Evolutionary conservation across 2,888 invertebrate genomes (phyloP), one percentile per base, ranked within the genome.

Genomic region (Caradrina clavipalpis): DNA sequence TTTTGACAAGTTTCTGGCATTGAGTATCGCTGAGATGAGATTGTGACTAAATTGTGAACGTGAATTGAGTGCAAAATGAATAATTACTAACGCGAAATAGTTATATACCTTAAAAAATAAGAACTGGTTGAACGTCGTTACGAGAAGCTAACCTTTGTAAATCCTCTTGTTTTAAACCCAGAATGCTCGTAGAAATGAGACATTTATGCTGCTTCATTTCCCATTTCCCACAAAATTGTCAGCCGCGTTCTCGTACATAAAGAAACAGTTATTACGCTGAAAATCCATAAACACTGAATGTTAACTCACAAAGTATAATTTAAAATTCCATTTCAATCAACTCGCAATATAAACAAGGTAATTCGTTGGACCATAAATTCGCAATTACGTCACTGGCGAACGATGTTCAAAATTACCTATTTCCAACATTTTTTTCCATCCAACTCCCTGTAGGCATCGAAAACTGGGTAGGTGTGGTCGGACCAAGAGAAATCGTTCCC

Each of bases 381-480:
- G 88, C 93, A 93, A 94, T 95, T 95, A 94, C 91, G 89, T 93
- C 91, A 91, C 92, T 90, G 89, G 89, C 88, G 87, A 93, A 94
- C 92, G 91, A 91, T 89, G 88, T 92, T 90, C 92, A 90, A 93
- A 95, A 95, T 95, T 95, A 95, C 95, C 92, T 93, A 94, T 93
- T 91, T 91, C 92, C 88, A 93, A 92, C 92, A 94, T 73, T 89
- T 93, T 94, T 93, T 94, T 92, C 87, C 90, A 89, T 90, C 81
- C 92, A 95, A 95, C 80, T 95, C 96, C 96, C 96, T 85, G 96
- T 96, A 96, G 96, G 96, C 95, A 96, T 92, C 88, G 90, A 91
- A 92, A 94, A 94, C 92, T 88, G 88, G 89, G 90, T 95, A 90
- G 95, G 95, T 88, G 95, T 95, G 94, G 93, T 89, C 90, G 83